Evolutionary conservation across 2,113 vertebrate genomes (phyloP), one percentile per base, ranked within the genome.

Genomic region (Vulpes lagopus): DNA sequence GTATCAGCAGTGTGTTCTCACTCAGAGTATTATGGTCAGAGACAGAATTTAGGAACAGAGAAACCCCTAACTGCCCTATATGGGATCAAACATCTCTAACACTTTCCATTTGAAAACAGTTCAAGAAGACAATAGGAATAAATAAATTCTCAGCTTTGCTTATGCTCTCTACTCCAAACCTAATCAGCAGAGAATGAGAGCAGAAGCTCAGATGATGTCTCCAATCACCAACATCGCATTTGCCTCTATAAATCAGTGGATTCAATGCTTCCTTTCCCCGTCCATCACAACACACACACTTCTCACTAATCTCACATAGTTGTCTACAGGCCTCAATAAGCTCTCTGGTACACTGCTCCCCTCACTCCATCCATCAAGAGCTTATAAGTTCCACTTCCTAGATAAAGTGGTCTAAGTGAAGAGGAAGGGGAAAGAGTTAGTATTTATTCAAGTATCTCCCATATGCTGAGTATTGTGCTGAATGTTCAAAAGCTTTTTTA

Each of bases 321-420:
- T 80, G 55, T 76, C 49, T 86, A 57, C 32, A 64, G 91, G 35
- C 35, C 22, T 62, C 5, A 3, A 30, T 19, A 8, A 17, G 27
- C 15, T 23, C 64, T 93, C 79, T 93, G 79, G 30, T 55, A 92
- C 93, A 83, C 51, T 83, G 35, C 53, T 32, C 84, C 74, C 43
- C 55, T 91, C 82, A 55, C 51, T 87, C 78, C 23, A 93, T 53
- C 92, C 82, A 55, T 74, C 91, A 96, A 65, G 57, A 96, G 23
- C 43, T 90, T 94, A 76, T 65, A 60, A 62, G 15, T 69, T 71
- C 94, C 51, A 67, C 60, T 35, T 97, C 22, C 57, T 78, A 76
- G 23, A 96, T 22, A 93, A 97, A 92, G 55, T 53, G 43, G n/a
- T 25, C 90, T 71, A 49, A 71, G 38, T 69, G 53, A 88, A 97